phyloP scores from a whole-genome alignment of 2,113 vertebrate genomes.

The Myrmophylax atrothorax region DNA sequence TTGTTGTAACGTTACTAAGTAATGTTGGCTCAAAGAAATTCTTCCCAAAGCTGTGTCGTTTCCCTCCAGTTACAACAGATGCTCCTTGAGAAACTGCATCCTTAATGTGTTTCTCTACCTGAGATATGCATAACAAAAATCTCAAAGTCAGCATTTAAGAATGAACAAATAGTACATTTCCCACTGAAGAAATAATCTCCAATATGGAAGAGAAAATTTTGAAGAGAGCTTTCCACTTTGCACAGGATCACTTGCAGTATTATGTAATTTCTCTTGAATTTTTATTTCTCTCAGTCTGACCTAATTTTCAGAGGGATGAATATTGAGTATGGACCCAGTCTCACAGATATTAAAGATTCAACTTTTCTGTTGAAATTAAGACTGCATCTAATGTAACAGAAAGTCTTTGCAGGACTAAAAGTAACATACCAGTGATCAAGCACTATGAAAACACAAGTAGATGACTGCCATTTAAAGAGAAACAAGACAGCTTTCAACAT shows the following conservation, averaged over 20 bases:
- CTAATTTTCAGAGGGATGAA: not conserved
- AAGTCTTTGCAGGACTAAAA: not conserved
- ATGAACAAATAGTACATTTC: not conserved
- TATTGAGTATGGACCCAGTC: not conserved
- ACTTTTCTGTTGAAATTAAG: not conserved
- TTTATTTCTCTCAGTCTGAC: not conserved
- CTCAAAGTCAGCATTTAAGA: not conserved
- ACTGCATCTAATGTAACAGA: not conserved
- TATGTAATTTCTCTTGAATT: not conserved
- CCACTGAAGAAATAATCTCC: not conserved
- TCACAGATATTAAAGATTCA: not conserved
- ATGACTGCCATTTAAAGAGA: not conserved
- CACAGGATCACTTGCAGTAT: not conserved
- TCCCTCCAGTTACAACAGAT: conserved; percentile 84
- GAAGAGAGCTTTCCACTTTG: not conserved
- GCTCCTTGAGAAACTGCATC: conserved; percentile 91
- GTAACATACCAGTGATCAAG: not conserved
- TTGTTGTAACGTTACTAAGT: conserved; percentile 81
- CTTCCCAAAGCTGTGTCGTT: conserved; percentile 80
- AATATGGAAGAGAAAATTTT: not conserved
- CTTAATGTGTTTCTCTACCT: conserved; percentile 88
- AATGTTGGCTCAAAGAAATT: conserved; percentile 95
- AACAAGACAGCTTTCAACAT: not conserved
- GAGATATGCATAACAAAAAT: not conserved
- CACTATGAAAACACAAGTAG: not conserved